Evolutionary conservation across 2,797 vertebrate species (phyloP), one percentile per base, ranked within the genome.

Genomic region (Nothura maculosa): DNA sequence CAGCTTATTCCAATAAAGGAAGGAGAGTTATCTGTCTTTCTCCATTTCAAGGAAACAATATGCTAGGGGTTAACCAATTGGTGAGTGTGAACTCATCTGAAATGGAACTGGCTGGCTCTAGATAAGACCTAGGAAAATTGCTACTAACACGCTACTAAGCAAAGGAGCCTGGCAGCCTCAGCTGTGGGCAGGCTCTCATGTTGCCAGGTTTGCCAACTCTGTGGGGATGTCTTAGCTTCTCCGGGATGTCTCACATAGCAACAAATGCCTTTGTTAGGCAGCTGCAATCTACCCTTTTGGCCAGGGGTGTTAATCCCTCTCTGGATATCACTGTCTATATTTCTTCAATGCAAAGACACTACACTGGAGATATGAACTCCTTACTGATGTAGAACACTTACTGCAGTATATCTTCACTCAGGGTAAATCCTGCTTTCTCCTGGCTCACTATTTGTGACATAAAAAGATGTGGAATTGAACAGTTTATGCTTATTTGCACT

Each of bases 361-460:
- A 5, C 19, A 76, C 2, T 15, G 20, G 42, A 73, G 28, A n/a
- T 63, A 69, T 54, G 40, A 75, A 83, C 34, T 13, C 5, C 14
- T 55, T 30, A 6, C 28, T 55, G 52, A 30, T 30, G 10, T 1
- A 54, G 55, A 18, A 2, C 6, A 18, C 5, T 72, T 30, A 58
- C 61, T 32, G 4, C 21, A 22, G 19, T n/a, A 8, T 5, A 47
- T 7, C 57, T 76, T 68, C 81, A 55, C 28, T 91, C 4, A 0
- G 11, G 4, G 14, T 15, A 3, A 63, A 36, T 43, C 12, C 64
- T 52, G 6, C 2, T 84, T 87, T 60, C 34, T 73, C 76, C 38
- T 52, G 0, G 0, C 5, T 82, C 18, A 22, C 8, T 61, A 12
- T 55, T 81, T 73, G 52, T 13, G 22, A 1, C 32, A 21, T 40